Evolutionary conservation across 2,888 invertebrate species (phyloP).

Genomic region (Euzetes globulus): DNA sequence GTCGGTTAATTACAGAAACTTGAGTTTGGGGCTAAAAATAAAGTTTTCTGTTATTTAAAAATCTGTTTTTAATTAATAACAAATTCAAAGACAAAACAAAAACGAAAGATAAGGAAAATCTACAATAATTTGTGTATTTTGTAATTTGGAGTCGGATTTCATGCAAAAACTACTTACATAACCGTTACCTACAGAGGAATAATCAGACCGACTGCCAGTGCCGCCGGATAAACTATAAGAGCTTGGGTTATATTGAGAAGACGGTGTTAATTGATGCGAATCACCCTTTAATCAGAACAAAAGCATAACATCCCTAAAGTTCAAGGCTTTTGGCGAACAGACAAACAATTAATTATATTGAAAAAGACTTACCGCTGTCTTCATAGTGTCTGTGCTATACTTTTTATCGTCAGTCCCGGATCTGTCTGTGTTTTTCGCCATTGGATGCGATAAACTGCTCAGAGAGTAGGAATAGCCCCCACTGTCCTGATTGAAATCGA

Average conservation of each 20-base stretch:
- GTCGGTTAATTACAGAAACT: background rate
- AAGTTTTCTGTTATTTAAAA: background rate
- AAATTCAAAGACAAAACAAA: background rate
- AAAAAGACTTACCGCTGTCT: constrained; percentile 3
- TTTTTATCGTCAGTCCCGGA: background rate
- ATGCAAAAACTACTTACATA: constrained; percentile 5
- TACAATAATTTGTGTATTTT: background rate
- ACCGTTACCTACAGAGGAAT: background rate
- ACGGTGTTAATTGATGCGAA: constrained; percentile 4
- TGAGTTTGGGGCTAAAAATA: constrained; percentile 13
- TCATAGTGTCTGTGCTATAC: constrained; percentile 12
- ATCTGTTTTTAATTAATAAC: background rate
- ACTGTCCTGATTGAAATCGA: constrained; percentile 39
- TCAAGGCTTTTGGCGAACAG: background rate
- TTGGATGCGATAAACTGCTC: constrained; percentile 21
- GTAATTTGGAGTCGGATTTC: background rate
- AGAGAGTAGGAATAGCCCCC: constrained; percentile 38
- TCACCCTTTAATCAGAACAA: background rate
- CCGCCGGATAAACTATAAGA: background rate
- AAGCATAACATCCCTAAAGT: background rate
- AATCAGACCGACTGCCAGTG: constrained; percentile 7
- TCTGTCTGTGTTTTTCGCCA: constrained; percentile 24
- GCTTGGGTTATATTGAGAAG: background rate
- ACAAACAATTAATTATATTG: background rate
- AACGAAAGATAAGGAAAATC: background rate